Conservation (phyloP, 2,888 invertebrate genomes). For the Diadegma fenestrale region DNA sequence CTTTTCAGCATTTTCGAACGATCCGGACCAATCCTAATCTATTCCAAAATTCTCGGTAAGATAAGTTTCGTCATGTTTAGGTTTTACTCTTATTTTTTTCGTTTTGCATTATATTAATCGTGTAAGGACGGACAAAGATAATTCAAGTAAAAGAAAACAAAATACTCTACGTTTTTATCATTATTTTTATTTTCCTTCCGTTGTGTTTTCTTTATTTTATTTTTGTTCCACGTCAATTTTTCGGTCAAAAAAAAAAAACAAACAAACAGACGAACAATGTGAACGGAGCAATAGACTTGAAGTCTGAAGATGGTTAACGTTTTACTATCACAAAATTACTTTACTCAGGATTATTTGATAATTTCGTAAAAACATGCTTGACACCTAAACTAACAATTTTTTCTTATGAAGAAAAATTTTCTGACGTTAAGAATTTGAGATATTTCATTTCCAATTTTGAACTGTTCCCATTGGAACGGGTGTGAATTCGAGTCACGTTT, state of each 20-base stretch:
- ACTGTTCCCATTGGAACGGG: no score
- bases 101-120: constrained; percentile 71
- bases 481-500: no score
- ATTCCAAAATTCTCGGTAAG: constrained; percentile 79
- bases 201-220: constrained; percentile 62
- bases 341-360: no score
- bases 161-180: constrained; percentile 74
- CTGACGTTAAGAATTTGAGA: no score
- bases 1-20: constrained; percentile 68
- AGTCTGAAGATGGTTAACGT: no score
- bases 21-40: constrained; percentile 76
- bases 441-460: no score
- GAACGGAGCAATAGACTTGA: constrained; percentile 14
- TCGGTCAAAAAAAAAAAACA: constrained; percentile 13
- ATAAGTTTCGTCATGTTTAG: constrained; percentile 78
- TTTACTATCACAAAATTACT: no score
- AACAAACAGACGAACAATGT: background rate
- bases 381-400: no score
- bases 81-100: constrained; percentile 65
- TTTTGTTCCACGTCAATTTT: constrained; percentile 54
- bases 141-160: constrained; percentile 73
- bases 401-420: no score
- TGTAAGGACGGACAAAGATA: constrained; percentile 78
- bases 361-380: no score
- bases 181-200: constrained; percentile 68